Evolutionary conservation across 2,113 vertebrate species (phyloP), one percentile per base, ranked within the genome.

Genomic region (Daphoenositta chrysoptera): DNA sequence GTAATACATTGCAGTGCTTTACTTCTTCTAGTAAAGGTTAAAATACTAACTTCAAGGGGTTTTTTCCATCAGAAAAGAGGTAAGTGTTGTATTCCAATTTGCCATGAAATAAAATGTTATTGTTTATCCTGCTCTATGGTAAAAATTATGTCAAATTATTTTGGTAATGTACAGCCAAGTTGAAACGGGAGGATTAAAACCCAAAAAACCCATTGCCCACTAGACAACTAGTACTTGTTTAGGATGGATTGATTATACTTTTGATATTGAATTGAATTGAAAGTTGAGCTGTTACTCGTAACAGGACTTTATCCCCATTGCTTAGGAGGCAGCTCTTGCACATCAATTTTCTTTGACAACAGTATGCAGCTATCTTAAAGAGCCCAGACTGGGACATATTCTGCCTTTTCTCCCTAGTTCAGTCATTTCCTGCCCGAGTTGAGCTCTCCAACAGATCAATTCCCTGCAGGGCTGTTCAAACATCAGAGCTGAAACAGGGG

Each of bases 341-440:
- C 4, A 15, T 47, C 18, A 20, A 0, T 33, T 69, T 21, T 24
- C 35, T 80, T 68, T 47, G 27, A 24, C 5, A 51, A 27, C 24
- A 60, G 30, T 5, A 11, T 15, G 27, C 35, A 76, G 23, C 12
- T 71, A 4, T 47, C 11, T 28, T 17, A 11, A 33, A 79, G 60
- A 61, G 24, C 44, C n/a, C 53, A 42, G 40, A 26, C 10, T 24
- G 19, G 33, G 39, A 53, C 6, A 15, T 54, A 13, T 7, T 23
- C 35, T 81, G 28, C 24, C 27, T 80, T 65, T 87, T 61, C 39
- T 65, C n/a, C 9, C 27, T 24, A 13, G 15, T 30, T 23, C 4
- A 11, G 73, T 28, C 0, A 3, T 9, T 40, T 30, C 11, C 4
- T 7, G 7, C 3, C 5, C 5, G 4, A 83, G 22, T 39, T 83